phyloP scores from a whole-genome alignment of 2,113 vertebrate genomes.

The Bubo scandiacus region DNA sequence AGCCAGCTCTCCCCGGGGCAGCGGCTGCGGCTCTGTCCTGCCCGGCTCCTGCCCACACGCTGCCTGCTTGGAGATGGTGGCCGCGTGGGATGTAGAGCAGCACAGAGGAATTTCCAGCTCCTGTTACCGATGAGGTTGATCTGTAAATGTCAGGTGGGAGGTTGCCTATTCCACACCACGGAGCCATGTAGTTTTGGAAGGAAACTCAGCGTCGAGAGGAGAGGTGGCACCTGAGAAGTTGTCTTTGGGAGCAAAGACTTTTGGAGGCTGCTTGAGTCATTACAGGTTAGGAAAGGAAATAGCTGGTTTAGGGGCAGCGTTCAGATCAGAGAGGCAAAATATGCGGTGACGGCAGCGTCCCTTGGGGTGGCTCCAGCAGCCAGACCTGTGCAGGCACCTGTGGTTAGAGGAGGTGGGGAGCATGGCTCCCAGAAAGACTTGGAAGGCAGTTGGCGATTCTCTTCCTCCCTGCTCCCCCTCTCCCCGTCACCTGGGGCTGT shows the following conservation, averaged over 20 bases:
- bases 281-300: background rate
- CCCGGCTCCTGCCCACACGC: background rate
- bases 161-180: background rate
- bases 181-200: background rate
- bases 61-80: background rate
- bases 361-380: background rate
- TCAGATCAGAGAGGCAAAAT: background rate
- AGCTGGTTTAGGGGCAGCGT: background rate
- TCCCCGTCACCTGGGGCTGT: background rate
- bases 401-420: background rate
- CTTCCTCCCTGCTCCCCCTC: background rate
- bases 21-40: background rate
- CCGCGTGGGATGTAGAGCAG: background rate
- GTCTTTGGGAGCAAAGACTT: background rate
- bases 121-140: background rate
- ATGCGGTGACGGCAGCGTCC: rapidly evolving
- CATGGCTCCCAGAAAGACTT: rapidly evolving
- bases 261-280: background rate
- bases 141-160: background rate
- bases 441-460: background rate
- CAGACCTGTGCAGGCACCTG: rapidly evolving
- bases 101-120: background rate
- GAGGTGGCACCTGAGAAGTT: background rate
- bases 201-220: background rate
- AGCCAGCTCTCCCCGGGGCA: background rate